A percentile compares a stretch with the other conserved stretches of the same genome.
These are phyloP conservation scores for Phaetusa simplex DNA, from an alignment of 2,113 vertebrate species.

Conservation along the genomic window DNA sequence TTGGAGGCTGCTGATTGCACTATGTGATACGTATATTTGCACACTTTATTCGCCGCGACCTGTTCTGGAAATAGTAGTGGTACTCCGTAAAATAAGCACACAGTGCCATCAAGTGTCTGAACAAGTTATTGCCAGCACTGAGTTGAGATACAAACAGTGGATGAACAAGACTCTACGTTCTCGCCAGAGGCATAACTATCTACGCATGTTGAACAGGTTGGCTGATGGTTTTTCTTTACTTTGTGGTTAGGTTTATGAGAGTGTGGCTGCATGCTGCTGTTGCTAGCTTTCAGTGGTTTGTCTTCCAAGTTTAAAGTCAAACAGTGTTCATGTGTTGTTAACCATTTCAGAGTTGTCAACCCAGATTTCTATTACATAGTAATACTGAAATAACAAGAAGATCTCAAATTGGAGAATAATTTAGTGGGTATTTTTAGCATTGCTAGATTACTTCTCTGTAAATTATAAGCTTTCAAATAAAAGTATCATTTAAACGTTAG, in stretches of 20 bases:
- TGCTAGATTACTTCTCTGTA: not conserved
- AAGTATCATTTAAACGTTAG: not conserved
- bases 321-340: not conserved
- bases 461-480: not conserved
- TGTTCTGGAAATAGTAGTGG: constrained; percentile 61
- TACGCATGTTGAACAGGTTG: constrained; percentile 73
- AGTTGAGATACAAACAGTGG: constrained; percentile 67
- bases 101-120: constrained; percentile 61
- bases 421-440: not conserved
- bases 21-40: not conserved
- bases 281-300: not conserved
- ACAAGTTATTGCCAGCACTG: constrained; percentile 58
- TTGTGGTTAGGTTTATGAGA: not conserved
- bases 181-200: constrained; percentile 76
- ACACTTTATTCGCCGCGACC: constrained; percentile 69
- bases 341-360: not conserved
- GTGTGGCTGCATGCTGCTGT: not conserved
- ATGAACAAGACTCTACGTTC: constrained; percentile 66
- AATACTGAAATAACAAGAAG: not conserved
- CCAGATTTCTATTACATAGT: not conserved
- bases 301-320: not conserved
- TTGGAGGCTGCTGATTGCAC: constrained; percentile 55
- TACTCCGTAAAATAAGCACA: constrained; percentile 63
- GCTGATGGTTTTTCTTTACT: not conserved
- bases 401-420: not conserved